These are phyloP conservation scores for Bucco capensis DNA, from an alignment of 2,113 vertebrate genomes.

Conservation along the genomic window DNA sequence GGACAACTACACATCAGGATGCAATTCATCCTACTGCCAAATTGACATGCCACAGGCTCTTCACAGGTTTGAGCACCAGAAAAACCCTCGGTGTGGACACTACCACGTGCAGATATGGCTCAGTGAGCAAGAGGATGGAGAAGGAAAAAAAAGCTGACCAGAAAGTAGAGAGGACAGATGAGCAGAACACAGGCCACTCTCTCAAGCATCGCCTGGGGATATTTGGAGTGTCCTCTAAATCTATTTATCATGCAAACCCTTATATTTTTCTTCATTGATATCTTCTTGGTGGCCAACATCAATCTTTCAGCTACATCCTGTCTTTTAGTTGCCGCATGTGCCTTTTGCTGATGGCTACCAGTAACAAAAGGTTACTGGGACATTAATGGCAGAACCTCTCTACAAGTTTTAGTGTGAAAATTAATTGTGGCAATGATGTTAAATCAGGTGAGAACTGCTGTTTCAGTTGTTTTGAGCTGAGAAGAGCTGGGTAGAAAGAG, in stretches of 20 bases:
- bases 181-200: neutral
- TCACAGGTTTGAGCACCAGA: neutral
- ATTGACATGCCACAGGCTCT: accelerated
- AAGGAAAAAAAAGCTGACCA: neutral
- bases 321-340: neutral
- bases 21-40: neutral
- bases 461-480: slow-evolving; percentile 5
- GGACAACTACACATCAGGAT: neutral
- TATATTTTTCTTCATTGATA: neutral
- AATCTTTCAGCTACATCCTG: neutral
- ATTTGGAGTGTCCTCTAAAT: neutral
- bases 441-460: slow-evolving; percentile 3
- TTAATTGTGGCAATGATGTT: neutral
- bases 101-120: accelerated
- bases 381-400: neutral
- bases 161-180: neutral
- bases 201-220: neutral
- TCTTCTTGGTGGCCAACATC: neutral
- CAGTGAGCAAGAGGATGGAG: neutral
- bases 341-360: neutral
- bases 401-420: neutral
- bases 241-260: neutral
- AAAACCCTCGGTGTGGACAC: neutral
- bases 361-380: neutral
- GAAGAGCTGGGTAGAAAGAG: slow-evolving; percentile 5